Conservation (phyloP, 2,113 vertebrate species). For the Oryzias javanicus region DNA sequence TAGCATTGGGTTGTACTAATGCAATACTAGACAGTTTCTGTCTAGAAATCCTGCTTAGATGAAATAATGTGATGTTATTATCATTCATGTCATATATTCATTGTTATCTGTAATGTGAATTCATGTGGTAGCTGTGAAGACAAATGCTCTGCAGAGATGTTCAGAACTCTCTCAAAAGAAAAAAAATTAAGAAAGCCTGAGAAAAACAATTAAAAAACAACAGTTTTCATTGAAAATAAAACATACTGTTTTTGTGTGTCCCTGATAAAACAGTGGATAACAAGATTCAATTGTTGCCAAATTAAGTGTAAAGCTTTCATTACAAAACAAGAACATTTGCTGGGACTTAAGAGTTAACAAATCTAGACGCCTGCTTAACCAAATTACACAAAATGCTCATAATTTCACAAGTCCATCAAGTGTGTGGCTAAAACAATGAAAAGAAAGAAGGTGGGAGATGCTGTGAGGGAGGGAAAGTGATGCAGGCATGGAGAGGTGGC, state of each 20-base stretch:
- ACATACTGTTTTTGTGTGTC: neutral
- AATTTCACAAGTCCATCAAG: slow-evolving; percentile 18
- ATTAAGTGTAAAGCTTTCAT: neutral
- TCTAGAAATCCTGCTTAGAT: too few species aligned
- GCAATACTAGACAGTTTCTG: too few species aligned
- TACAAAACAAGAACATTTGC: neutral
- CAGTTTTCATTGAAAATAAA: neutral
- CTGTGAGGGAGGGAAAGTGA: slow-evolving; percentile 36
- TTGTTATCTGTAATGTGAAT: too few species aligned
- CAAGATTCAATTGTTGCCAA: slow-evolving; percentile 4
- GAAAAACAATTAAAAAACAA: neutral
- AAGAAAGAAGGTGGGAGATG: slow-evolving; percentile 34
- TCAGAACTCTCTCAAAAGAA: slow-evolving; percentile 11
- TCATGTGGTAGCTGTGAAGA: neutral
- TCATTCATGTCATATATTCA: too few species aligned
- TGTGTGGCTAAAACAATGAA: slow-evolving; percentile 31
- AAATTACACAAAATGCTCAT: slow-evolving; percentile 3
- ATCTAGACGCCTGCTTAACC: neutral
- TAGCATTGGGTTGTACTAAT: too few species aligned
- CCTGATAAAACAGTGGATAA: slow-evolving; percentile 2
- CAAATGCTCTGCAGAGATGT: slow-evolving; percentile 1
- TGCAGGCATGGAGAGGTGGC: slow-evolving; percentile 39
- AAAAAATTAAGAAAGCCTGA: neutral
- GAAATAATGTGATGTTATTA: too few species aligned
- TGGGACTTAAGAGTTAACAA: neutral